These are phyloP conservation scores for Timema cristinae DNA, from an alignment of 2,888 invertebrate species.

Conservation along the genomic window DNA sequence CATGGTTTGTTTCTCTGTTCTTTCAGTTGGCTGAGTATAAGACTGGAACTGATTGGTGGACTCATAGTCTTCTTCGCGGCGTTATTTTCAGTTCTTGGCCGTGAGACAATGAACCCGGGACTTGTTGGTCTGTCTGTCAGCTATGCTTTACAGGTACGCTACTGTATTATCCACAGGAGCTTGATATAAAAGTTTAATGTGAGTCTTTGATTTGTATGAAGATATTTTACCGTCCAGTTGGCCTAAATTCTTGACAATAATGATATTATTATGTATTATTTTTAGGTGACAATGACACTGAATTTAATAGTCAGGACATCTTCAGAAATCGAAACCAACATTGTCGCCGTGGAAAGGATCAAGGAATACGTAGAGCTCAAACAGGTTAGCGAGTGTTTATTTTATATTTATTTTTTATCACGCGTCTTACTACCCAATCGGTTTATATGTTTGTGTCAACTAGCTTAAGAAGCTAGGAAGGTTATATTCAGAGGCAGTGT, in stretches of 20 bases:
- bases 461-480: too few relatives aligned
- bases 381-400: conserved; percentile 32
- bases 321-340: conserved; percentile 56
- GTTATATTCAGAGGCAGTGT: too few relatives aligned
- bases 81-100: conserved; percentile 81
- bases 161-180: too few relatives aligned
- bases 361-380: conserved; percentile 52
- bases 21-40: conserved; percentile 86
- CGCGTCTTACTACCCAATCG: too few relatives aligned
- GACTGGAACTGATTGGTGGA: conserved; percentile 95
- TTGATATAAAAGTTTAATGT: too few relatives aligned
- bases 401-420: too few relatives aligned
- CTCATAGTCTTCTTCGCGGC: conserved; percentile 92
- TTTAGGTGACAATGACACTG: conserved; percentile 46
- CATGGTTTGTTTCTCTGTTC: background rate
- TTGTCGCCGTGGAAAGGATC: conserved; percentile 57
- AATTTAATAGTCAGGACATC: conserved; percentile 56
- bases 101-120: conserved; percentile 68
- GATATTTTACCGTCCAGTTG: too few relatives aligned
- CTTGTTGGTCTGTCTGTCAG: conserved; percentile 86
- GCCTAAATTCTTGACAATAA: too few relatives aligned
- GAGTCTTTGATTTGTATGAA: too few relatives aligned
- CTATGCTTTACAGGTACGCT: conserved; percentile 42
- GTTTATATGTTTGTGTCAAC: too few relatives aligned
- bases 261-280: background rate